Evolutionary conservation across 2,113 vertebrate genomes (phyloP).

Genomic region (Panthera leo): DNA sequence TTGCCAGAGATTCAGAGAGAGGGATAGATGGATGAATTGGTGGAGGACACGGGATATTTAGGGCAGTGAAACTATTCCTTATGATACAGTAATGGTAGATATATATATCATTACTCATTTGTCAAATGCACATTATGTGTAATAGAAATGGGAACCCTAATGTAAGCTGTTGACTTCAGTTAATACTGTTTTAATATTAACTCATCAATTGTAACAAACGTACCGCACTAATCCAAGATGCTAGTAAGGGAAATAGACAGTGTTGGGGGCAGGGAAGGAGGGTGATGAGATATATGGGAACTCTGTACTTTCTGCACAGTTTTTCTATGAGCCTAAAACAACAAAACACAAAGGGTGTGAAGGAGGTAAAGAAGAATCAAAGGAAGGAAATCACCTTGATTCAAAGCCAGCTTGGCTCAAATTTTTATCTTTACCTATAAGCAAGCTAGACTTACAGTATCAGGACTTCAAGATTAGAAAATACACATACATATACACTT

Average conservation of each 20-base stretch:
- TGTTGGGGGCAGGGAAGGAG: not conserved
- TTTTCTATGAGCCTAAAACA: not conserved
- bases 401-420: not conserved
- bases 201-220: not conserved
- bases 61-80: not conserved
- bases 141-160: not conserved
- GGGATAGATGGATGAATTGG: not conserved
- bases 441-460: not conserved
- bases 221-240: not conserved
- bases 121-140: not conserved
- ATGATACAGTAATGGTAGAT: too few relatives aligned
- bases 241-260: not conserved
- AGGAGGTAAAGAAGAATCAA: not conserved
- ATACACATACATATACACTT: not conserved
- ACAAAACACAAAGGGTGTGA: not conserved
- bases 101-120: not conserved
- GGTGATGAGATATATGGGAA: not conserved
- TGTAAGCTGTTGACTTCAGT: not conserved
- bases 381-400: not conserved
- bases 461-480: not conserved
- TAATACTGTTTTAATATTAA: not conserved
- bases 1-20: not conserved
- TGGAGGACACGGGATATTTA: not conserved
- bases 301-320: not conserved
- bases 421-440: not conserved